Percentiles rank a stretch among this genome's conserved stretches.
Evolutionary conservation across 1,140 invertebrate genomes (phyloP).

Genomic region (Telenomus remus): DNA sequence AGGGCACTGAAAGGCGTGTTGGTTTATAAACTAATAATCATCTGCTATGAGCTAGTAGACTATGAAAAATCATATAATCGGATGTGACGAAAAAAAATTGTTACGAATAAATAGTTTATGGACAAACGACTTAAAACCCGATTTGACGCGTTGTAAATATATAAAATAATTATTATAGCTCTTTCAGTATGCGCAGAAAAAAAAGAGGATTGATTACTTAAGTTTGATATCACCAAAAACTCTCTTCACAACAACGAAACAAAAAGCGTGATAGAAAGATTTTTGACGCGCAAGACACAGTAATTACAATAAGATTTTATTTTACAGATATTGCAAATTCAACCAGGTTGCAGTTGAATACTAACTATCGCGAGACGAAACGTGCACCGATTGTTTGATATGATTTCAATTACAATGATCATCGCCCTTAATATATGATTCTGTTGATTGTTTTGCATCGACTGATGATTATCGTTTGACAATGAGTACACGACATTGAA

Average conservation of each 20-base stretch:
- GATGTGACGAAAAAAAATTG: not conserved
- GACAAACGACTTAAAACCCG: constrained; percentile 22
- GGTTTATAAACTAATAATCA: constrained; percentile 26
- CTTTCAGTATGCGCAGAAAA: constrained; percentile 9
- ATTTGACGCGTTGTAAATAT: constrained; percentile 22
- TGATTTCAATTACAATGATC: not conserved
- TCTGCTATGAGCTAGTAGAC: constrained; percentile 26
- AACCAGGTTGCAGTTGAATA: constrained; percentile 42
- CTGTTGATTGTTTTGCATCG: no score
- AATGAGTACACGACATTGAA: not conserved
- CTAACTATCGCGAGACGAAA: constrained; percentile 23
- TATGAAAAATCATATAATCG: constrained; percentile 27
- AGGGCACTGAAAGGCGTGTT: not conserved
- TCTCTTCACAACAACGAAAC: constrained; percentile 49
- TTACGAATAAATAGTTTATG: constrained; percentile 39
- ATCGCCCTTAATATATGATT: no score
- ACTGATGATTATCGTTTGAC: no score
- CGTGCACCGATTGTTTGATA: constrained; percentile 42
- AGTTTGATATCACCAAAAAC: constrained; percentile 32
- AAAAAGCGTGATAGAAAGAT: constrained; percentile 45
- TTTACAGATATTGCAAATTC: constrained; percentile 57
- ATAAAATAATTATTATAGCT: constrained; percentile 16
- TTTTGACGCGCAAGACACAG: constrained; percentile 32
- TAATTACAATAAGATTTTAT: constrained; percentile 52
- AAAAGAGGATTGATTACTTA: not conserved